A percentile compares a stretch with the other conserved stretches of the same genome.
These are phyloP conservation scores for Dioctria linearis DNA, from an alignment of 2,888 invertebrate genomes.

Conservation along the genomic window DNA sequence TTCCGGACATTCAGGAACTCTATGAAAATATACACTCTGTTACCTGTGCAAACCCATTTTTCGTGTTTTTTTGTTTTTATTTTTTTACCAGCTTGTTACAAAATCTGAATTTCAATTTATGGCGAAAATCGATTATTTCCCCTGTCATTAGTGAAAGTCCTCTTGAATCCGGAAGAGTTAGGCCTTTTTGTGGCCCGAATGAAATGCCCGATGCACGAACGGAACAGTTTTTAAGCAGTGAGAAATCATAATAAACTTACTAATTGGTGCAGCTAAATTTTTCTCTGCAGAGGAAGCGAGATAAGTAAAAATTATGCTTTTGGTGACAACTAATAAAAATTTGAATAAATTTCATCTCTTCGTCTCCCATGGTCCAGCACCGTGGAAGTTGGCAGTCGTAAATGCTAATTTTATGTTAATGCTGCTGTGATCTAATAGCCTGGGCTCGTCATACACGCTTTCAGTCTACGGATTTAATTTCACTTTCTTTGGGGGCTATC, in stretches of 20 bases:
- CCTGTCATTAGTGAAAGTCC: slow-evolving; percentile 28
- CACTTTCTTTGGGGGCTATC: slow-evolving; percentile 22
- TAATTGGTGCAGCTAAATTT: background rate
- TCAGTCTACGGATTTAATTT: slow-evolving; percentile 34
- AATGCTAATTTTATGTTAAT: slow-evolving; percentile 45
- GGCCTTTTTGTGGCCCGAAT: background rate
- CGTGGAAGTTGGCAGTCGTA: slow-evolving; percentile 38
- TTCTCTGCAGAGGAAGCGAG: background rate
- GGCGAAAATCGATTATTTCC: slow-evolving; percentile 32
- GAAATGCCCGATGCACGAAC: background rate
- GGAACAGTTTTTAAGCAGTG: background rate
- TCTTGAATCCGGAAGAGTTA: slow-evolving; percentile 27
- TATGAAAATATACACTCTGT: background rate
- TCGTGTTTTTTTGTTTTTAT: slow-evolving; percentile 15
- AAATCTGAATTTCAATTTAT: slow-evolving; percentile 44
- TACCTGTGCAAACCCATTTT: slow-evolving; percentile 21
- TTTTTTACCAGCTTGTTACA: slow-evolving; percentile 20
- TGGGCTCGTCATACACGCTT: slow-evolving; percentile 6
- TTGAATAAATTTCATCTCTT: slow-evolving; percentile 35
- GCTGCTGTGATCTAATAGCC: slow-evolving; percentile 32
- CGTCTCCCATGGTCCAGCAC: slow-evolving; percentile 19
- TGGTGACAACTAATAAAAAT: slow-evolving; percentile 31
- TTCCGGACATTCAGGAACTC: slow-evolving; percentile 39
- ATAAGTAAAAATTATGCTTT: background rate
- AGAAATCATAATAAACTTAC: background rate